These are phyloP conservation scores for Archivesica marissinica DNA, from an alignment of 1,140 invertebrate genomes.

Conservation along the genomic window DNA sequence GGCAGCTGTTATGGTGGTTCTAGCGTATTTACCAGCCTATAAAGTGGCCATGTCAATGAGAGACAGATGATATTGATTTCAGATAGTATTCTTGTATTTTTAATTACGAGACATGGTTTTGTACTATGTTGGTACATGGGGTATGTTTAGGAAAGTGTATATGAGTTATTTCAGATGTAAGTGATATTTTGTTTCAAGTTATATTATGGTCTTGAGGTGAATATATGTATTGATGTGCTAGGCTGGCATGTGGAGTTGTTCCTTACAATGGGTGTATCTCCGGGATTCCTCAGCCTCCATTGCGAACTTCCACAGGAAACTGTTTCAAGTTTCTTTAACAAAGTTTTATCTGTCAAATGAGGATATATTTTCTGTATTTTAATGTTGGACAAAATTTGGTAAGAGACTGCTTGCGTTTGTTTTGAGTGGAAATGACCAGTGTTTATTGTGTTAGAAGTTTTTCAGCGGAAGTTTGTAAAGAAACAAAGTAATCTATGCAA, in stretches of 20 bases:
- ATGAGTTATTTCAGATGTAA: background rate
- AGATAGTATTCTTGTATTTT: background rate
- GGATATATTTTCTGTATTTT: background rate
- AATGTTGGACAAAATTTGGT: background rate
- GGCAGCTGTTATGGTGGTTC: slow-evolving; percentile 47
- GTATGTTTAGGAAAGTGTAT: background rate
- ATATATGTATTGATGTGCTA: background rate
- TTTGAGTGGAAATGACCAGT: background rate
- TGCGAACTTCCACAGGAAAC: background rate
- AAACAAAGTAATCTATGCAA: slow-evolving; percentile 28
- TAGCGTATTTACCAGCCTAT: slow-evolving; percentile 23
- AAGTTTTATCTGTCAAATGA: slow-evolving; percentile 7
- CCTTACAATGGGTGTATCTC: no score
- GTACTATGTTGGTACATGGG: background rate
- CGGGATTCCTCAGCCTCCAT: background rate
- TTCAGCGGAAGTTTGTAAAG: background rate
- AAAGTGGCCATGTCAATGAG: background rate
- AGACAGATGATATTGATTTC: slow-evolving; percentile 1
- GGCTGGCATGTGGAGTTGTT: no score
- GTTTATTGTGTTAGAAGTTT: background rate
- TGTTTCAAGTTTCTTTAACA: slow-evolving; percentile 12
- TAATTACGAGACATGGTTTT: background rate
- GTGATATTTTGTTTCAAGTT: background rate
- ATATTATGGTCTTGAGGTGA: background rate
- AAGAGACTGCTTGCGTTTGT: background rate